Base-by-base conservation (phyloP, 2,888 invertebrate species). In the Apamea sordens region DNA sequence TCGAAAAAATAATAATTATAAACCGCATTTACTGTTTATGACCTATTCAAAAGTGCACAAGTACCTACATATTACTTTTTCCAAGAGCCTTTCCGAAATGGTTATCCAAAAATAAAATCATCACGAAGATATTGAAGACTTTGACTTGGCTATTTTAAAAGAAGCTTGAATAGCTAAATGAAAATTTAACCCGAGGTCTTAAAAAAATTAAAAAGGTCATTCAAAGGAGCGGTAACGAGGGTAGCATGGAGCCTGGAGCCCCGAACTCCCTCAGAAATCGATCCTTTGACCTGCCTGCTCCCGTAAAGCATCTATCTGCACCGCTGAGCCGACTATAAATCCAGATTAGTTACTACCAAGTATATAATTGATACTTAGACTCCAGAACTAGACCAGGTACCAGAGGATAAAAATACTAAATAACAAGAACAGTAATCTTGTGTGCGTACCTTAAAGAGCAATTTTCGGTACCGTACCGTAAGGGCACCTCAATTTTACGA, bases 201-300 rank as follows among this genome's bases (percentile, higher is more conserved):
- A 50, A 41, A 61, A 80, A 82, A 72, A 74, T 18, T 72, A 24
- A 50, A 73, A 73, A 44, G 44, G 10, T 47, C 18, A 32, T 65
- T 61, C 59, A 83, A 77, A 82, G 63, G 47, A 74, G 69, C 13
- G 53, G 63, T 86, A 74, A 75, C 68, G 41, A 87, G 76, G 72
- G 76, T 64, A 68, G 61, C 74, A 77, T 69, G 50, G 69, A 75
- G 68, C 65, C 65, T 69, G 50, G 65, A 73, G 68, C 65, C 65
- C 56, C 64, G 65, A 74, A 76, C 76, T 53, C 71, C 65, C 69
- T 73, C 61, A 67, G 72, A 74, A 76, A 86, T 88, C 86, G 73
- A 83, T 86, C 83, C 69, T 53, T 56, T 74, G 73, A 41, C 70
- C 72, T 70, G 76, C 36, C 70, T 28, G 50, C 73, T 77, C 72